Evolutionary conservation across 23 tunicate species (phyloP).

Genomic region (Ciona savignyi): DNA sequence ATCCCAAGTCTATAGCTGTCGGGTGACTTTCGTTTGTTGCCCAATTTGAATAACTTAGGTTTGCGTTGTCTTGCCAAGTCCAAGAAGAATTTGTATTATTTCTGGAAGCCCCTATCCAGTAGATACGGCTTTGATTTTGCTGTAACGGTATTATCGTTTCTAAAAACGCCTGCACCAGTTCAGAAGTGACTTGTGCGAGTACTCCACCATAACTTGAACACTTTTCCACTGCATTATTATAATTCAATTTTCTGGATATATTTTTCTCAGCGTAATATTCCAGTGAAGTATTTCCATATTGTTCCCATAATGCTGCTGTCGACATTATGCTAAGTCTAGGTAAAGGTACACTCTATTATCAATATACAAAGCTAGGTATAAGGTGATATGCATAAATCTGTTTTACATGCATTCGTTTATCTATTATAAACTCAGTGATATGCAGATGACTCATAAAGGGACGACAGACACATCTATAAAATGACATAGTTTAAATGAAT

Average conservation of each 20-base stretch:
- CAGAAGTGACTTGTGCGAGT: constrained; percentile 1
- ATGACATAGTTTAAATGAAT: too few species aligned
- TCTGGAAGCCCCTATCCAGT: constrained; percentile 19
- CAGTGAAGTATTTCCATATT: background rate
- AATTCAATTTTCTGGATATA: background rate
- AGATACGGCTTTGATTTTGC: background rate
- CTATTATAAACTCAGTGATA: too few species aligned
- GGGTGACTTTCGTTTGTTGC: background rate
- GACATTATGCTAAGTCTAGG: too few species aligned
- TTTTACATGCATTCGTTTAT: too few species aligned
- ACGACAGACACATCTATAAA: too few species aligned
- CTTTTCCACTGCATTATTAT: background rate
- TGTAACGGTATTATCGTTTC: background rate
- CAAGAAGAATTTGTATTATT: background rate
- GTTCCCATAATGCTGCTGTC: background rate
- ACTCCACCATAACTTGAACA: constrained; percentile 3
- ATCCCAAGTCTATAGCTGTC: too few species aligned
- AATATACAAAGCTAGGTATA: too few species aligned
- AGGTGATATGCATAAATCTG: too few species aligned
- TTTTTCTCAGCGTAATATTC: constrained; percentile 20
- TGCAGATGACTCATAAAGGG: too few species aligned
- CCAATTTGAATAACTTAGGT: constrained; percentile 10
- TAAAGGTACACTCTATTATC: too few species aligned
- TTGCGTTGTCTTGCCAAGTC: background rate
- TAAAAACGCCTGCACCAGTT: constrained; percentile 6